phyloP scores from a whole-genome alignment of 2,797 vertebrate genomes.

The Sparidentex hasta region DNA sequence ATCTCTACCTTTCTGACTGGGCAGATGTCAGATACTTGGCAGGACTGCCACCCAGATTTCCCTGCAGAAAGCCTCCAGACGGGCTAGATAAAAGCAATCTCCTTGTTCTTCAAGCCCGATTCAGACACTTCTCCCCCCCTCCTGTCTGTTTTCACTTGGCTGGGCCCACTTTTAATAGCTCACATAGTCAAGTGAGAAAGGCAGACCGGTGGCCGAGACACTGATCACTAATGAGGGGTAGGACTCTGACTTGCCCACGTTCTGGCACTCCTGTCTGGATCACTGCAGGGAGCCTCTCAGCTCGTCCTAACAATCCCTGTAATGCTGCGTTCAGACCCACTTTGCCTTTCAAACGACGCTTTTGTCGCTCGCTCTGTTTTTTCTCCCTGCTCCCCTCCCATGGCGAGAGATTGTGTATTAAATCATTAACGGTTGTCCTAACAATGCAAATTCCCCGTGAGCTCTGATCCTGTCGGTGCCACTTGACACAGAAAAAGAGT shows the following conservation, averaged over 20 bases:
- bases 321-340: slow-evolving; percentile 42
- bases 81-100: slow-evolving; percentile 33
- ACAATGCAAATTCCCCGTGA: slow-evolving; percentile 50
- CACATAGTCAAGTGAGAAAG: slow-evolving; percentile 44
- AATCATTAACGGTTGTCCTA: slow-evolving; percentile 68
- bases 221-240: slow-evolving; percentile 66
- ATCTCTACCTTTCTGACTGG: slow-evolving; percentile 38
- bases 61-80: slow-evolving; percentile 37
- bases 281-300: slow-evolving; percentile 52
- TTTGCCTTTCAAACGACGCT: slow-evolving; percentile 40
- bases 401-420: slow-evolving; percentile 46
- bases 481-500: slow-evolving; percentile 21
- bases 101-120: slow-evolving; percentile 18
- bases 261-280: slow-evolving; percentile 41
- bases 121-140: slow-evolving; percentile 28
- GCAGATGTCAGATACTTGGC: slow-evolving; percentile 69
- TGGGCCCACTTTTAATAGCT: slow-evolving; percentile 64
- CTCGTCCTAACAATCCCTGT: slow-evolving; percentile 41
- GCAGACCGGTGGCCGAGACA: slow-evolving; percentile 36
- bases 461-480: slow-evolving; percentile 24
- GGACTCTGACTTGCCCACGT: slow-evolving; percentile 43
- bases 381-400: slow-evolving; percentile 18
- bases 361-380: slow-evolving; percentile 28
- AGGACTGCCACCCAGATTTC: slow-evolving; percentile 42
- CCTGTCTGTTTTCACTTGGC: slow-evolving; percentile 54